phyloP scores from a whole-genome alignment of 2,797 vertebrate genomes.

The Enteromius fasciolatus region DNA sequence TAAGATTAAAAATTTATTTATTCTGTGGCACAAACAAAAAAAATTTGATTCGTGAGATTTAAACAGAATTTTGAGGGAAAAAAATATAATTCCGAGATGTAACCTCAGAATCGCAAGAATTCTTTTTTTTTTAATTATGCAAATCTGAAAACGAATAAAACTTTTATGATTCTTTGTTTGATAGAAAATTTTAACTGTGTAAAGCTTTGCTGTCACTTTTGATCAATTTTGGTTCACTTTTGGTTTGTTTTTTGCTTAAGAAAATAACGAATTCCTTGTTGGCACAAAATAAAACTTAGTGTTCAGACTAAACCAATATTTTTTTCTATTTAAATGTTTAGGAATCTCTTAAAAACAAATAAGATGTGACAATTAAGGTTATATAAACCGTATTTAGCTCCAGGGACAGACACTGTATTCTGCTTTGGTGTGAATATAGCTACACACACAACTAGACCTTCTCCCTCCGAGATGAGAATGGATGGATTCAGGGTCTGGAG shows the following conservation, averaged over 20 bases:
- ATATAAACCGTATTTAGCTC: background rate
- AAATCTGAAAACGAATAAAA: background rate
- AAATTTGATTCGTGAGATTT: background rate
- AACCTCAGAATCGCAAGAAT: background rate
- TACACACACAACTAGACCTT: background rate
- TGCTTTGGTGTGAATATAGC: background rate
- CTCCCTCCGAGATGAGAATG: background rate
- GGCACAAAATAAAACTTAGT: background rate
- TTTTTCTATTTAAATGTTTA: background rate
- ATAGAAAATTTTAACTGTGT: no score
- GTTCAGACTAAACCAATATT: background rate
- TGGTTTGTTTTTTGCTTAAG: no score
- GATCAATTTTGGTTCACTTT: background rate
- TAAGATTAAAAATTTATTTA: no score
- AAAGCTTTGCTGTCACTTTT: background rate
- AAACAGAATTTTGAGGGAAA: background rate
- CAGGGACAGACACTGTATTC: background rate
- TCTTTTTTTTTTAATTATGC: background rate
- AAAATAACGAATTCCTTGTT: no score
- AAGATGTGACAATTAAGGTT: background rate
- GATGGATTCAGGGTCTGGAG: conserved; percentile 23
- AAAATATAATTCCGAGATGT: background rate
- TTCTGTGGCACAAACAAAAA: no score
- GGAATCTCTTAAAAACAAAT: background rate
- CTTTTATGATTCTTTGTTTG: background rate